phyloP scores from a whole-genome alignment of 2,797 vertebrate genomes.

The Danio kyathit region DNA sequence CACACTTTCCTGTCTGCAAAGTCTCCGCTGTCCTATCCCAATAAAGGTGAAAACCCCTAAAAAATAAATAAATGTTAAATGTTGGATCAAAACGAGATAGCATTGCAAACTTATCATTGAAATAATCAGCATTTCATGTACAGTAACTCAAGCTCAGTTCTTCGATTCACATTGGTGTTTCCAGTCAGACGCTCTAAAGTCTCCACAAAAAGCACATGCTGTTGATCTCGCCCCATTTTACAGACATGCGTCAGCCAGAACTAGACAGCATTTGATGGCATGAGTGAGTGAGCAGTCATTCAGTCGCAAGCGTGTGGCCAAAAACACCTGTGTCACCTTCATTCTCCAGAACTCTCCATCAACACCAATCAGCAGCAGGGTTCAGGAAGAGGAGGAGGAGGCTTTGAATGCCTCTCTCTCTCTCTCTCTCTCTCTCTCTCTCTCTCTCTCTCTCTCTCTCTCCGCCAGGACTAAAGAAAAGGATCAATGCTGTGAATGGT shows the following conservation, averaged over 20 bases:
- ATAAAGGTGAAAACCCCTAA: too few relatives aligned
- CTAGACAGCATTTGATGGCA: slow-evolving; percentile 6
- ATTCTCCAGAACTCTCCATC: slow-evolving; percentile 60
- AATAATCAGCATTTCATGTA: background rate
- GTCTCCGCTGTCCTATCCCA: too few relatives aligned
- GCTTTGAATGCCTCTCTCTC: slow-evolving; percentile 2
- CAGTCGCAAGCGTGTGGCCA: slow-evolving; percentile 18
- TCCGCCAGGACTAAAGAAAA: slow-evolving; percentile 38
- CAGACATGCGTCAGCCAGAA: background rate
- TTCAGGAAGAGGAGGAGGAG: slow-evolving; percentile 31
- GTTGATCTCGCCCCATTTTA: background rate
- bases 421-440: slow-evolving; percentile 8
- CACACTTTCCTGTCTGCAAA: too few relatives aligned
- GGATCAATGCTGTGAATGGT: slow-evolving; percentile 57
- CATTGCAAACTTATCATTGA: background rate
- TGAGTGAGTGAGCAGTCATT: slow-evolving; percentile 35
- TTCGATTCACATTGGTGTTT: background rate
- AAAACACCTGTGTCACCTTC: slow-evolving; percentile 59
- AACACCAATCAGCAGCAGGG: slow-evolving; percentile 58
- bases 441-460: slow-evolving; percentile 6
- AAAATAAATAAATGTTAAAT: too few relatives aligned
- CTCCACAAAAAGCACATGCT: slow-evolving; percentile 2
- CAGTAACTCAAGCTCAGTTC: background rate
- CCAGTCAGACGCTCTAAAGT: background rate
- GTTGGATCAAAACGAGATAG: too few relatives aligned